Evolutionary conservation across 37 sponge, comb jelly and placozoan genomes (phyloP).

Genomic region (Diacarnus erythraeanus): DNA sequence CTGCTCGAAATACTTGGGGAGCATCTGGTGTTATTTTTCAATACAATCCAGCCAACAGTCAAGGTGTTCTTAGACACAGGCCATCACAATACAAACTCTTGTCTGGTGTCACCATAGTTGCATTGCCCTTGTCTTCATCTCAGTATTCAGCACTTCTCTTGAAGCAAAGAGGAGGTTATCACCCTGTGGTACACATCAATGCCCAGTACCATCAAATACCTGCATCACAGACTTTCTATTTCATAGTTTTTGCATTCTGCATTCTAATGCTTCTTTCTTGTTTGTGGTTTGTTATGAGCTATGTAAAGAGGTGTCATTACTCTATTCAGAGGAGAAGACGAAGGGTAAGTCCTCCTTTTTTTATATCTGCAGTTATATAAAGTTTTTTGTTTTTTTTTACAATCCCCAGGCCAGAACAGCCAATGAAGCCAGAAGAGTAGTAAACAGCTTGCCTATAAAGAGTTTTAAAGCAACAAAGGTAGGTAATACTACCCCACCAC

Average conservation of each 20-base stretch:
- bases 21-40: constrained; percentile 46
- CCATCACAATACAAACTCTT: not conserved
- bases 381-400: not conserved
- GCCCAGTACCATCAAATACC: not conserved
- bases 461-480: constrained; percentile 56
- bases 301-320: constrained; percentile 47
- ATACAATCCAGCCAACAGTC: not conserved
- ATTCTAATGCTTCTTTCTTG: constrained; percentile 60
- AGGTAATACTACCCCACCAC: no score
- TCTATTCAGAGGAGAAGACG: constrained; percentile 10
- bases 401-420: constrained; percentile 15
- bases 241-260: constrained; percentile 77
- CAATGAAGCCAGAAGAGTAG: constrained; percentile 30
- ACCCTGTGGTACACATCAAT: not conserved
- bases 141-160: not conserved
- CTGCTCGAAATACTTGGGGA: constrained; percentile 10
- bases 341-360: constrained; percentile 49
- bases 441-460: constrained; percentile 36
- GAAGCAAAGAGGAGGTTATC: no score
- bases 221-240: constrained; percentile 64
- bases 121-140: not conserved
- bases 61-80: not conserved
- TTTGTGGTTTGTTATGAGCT: constrained; percentile 64
- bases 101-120: not conserved
- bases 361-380: no score